phyloP scores from a whole-genome alignment of 2,113 vertebrate species.

The Strix aluco region DNA sequence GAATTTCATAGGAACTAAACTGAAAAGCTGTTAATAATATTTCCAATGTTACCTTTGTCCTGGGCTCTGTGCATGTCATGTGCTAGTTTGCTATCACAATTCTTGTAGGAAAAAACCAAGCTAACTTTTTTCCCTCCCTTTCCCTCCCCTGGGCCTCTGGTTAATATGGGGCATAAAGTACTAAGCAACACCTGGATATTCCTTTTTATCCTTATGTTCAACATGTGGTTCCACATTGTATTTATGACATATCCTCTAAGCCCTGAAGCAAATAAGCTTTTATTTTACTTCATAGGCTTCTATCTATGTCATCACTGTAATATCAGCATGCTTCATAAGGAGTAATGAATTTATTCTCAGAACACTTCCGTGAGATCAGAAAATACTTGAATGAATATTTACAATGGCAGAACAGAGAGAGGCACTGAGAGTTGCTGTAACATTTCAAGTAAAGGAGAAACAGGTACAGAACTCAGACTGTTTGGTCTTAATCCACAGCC shows the following conservation, averaged over 20 bases:
- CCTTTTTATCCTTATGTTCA: constrained; percentile 44
- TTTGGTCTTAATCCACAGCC: background rate
- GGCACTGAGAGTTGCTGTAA: background rate
- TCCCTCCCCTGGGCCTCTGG: background rate
- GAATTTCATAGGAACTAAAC: background rate
- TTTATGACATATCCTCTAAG: background rate
- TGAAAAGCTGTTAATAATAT: background rate
- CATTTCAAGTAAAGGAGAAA: background rate
- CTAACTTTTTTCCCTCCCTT: background rate
- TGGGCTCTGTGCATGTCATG: background rate
- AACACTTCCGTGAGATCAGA: background rate
- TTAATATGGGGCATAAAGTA: background rate
- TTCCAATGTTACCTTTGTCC: background rate
- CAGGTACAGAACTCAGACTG: background rate
- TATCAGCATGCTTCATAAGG: background rate
- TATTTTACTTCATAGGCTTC: constrained; percentile 23
- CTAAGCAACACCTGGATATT: constrained; percentile 29
- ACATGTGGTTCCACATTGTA: background rate
- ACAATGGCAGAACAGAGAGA: background rate
- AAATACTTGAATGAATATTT: constrained; percentile 12
- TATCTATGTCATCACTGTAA: constrained; percentile 1
- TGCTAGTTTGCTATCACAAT: background rate
- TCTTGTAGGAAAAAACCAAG: background rate
- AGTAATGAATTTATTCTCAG: constrained; percentile 21
- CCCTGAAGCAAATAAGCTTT: constrained; percentile 8